Percentiles rank a stretch among this genome's conserved stretches.
These are phyloP conservation scores for Brachionichthys hirsutus DNA, from an alignment of 2,113 vertebrate genomes.

Conservation along the genomic window DNA sequence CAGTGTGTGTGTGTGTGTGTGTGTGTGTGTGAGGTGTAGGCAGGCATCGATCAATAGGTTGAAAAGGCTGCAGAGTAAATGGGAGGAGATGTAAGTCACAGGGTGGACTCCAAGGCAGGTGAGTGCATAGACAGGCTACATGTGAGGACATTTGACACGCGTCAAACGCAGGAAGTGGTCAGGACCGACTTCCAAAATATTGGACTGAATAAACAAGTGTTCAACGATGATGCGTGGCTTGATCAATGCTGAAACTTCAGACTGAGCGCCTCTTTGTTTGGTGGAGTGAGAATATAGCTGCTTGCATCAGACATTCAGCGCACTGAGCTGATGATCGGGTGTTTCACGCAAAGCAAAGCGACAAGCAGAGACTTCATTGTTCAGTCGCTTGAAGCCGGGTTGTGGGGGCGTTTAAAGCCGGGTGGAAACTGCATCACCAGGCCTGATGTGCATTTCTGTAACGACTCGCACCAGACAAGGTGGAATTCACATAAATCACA, in stretches of 20 bases:
- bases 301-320: constrained; percentile 52
- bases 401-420: constrained; percentile 45
- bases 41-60: constrained; percentile 7
- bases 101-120: constrained; percentile 20
- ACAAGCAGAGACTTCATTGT: constrained; percentile 41
- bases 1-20: constrained; percentile 7
- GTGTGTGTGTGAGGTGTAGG: constrained; percentile 4
- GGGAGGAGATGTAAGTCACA: constrained; percentile 10
- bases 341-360: constrained; percentile 26
- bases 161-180: not conserved
- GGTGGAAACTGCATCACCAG: constrained; percentile 24
- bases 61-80: constrained; percentile 14
- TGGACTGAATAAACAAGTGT: too few relatives aligned
- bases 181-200: too few relatives aligned
- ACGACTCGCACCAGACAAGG: constrained; percentile 27
- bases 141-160: constrained; percentile 3
- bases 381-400: constrained; percentile 19
- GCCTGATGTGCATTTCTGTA: constrained; percentile 24
- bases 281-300: constrained; percentile 28
- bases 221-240: too few relatives aligned
- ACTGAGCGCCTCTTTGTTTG: constrained; percentile 26
- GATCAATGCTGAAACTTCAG: too few relatives aligned
- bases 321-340: constrained; percentile 39
- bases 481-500: constrained; percentile 28
- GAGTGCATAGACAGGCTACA: constrained; percentile 30